Percentiles rank a stretch among this genome's conserved stretches.
Evolutionary conservation across 2,113 vertebrate species (phyloP).

Genomic region (Columbina picui): DNA sequence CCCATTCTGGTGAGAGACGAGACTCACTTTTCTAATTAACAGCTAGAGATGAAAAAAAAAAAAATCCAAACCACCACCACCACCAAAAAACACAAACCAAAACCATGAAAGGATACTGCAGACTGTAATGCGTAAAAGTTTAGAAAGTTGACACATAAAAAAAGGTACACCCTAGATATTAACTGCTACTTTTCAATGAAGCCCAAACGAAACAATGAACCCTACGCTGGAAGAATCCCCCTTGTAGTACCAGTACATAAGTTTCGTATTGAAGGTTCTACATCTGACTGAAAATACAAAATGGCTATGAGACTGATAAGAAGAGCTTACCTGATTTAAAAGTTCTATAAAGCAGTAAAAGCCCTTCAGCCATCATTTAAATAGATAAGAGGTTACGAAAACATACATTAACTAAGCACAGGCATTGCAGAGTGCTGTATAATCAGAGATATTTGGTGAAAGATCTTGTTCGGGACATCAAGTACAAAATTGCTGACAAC

Average conservation of each 20-base stretch:
- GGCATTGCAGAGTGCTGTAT: neutral
- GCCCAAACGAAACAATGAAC: neutral
- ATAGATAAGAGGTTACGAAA: neutral
- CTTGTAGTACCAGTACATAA: neutral
- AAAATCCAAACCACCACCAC: too few relatives aligned
- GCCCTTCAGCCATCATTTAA: neutral
- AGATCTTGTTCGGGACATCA: neutral
- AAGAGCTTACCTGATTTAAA: neutral
- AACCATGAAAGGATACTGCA: neutral
- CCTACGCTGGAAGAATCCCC: too few relatives aligned
- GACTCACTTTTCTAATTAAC: neutral
- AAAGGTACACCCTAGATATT: neutral
- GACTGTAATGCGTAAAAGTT: neutral
- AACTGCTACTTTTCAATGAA: neutral
- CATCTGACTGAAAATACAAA: neutral
- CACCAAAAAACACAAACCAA: too few relatives aligned
- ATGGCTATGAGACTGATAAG: accelerated
- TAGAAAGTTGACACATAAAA: neutral
- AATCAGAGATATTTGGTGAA: neutral
- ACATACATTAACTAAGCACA: accelerated
- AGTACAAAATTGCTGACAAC: neutral
- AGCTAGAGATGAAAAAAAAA: neutral
- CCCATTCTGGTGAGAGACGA: neutral
- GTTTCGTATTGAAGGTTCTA: neutral
- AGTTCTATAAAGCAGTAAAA: neutral